A percentile compares a stretch with the other conserved stretches of the same genome.
These are phyloP conservation scores for Papilio elwesi DNA, from an alignment of 2,888 invertebrate genomes.

Conservation along the genomic window DNA sequence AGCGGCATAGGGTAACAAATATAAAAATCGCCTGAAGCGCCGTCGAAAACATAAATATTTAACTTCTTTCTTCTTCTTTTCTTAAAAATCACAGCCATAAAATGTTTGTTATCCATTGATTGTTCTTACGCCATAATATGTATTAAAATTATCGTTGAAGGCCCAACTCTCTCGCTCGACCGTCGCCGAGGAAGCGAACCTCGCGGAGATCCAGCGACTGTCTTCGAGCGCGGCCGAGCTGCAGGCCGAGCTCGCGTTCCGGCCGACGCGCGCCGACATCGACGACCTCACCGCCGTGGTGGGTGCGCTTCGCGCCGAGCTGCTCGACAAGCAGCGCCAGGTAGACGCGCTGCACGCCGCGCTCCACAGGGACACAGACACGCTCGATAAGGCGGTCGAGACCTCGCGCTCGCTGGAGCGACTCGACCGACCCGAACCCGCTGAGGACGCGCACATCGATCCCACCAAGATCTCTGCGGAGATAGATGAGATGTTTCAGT, in stretches of 20 bases:
- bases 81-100: background rate
- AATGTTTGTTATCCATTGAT: background rate
- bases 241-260: constrained; percentile 84
- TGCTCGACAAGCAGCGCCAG: constrained; percentile 55
- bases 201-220: constrained; percentile 84
- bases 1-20: no score
- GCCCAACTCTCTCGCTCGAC: constrained; percentile 72
- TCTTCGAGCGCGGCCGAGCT: constrained; percentile 77
- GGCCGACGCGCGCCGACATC: constrained; percentile 83
- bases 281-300: constrained; percentile 82
- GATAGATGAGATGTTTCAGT: constrained; percentile 78
- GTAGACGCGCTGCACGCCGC: constrained; percentile 54
- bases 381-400: constrained; percentile 49
- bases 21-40: no score
- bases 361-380: constrained; percentile 49
- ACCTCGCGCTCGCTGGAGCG: constrained; percentile 56
- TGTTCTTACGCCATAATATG: background rate
- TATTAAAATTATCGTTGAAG: constrained; percentile 50
- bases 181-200: constrained; percentile 83
- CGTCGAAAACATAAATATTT: no score
- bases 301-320: constrained; percentile 60
- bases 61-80: background rate
- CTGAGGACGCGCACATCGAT: constrained; percentile 54
- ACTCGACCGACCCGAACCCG: constrained; percentile 48
- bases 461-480: constrained; percentile 71